Evolutionary conservation across 2,113 vertebrate species (phyloP).

Genomic region (Pollimyrus isidori): DNA sequence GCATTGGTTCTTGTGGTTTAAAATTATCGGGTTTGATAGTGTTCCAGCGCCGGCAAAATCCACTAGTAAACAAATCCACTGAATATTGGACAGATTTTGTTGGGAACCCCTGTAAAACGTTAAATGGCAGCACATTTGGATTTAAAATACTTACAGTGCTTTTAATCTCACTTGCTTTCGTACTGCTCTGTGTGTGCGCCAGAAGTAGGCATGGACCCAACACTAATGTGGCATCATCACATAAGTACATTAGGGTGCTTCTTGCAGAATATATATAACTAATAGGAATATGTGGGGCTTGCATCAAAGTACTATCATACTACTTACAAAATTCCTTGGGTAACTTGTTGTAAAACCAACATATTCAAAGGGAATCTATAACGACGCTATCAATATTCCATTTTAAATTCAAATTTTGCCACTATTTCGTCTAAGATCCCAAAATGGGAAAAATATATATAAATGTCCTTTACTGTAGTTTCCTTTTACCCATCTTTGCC

Average conservation of each 20-base stretch:
- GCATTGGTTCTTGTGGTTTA: conserved; percentile 30
- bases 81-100: not conserved
- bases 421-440: not conserved
- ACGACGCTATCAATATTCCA: not conserved
- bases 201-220: not conserved
- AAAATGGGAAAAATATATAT: not conserved
- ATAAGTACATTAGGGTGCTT: not conserved
- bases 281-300: too few relatives aligned
- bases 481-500: not conserved
- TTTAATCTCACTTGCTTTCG: not conserved
- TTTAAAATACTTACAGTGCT: not conserved
- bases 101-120: not conserved
- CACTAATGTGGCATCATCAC: not conserved
- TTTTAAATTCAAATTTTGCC: not conserved
- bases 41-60: conserved; percentile 23
- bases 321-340: not conserved
- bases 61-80: conserved; percentile 8
- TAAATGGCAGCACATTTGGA: not conserved
- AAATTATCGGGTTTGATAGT: conserved; percentile 44
- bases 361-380: not conserved
- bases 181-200: not conserved
- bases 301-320: not conserved
- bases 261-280: not conserved
- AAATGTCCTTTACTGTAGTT: not conserved
- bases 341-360: not conserved